These are phyloP conservation scores for Conistra vaccinii DNA, from an alignment of 2,888 invertebrate species.

Conservation along the genomic window DNA sequence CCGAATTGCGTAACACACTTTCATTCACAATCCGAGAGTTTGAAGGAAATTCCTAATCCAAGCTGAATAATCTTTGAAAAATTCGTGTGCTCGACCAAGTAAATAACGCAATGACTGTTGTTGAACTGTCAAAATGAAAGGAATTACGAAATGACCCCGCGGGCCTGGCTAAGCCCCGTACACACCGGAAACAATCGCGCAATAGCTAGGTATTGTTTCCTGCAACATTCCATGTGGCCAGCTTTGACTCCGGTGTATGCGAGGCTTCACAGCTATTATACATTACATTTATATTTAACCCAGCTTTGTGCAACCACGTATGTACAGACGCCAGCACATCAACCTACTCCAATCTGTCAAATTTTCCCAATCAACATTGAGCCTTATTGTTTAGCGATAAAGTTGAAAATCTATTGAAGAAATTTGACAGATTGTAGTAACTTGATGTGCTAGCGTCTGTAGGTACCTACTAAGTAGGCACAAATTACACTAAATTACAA, in stretches of 20 bases:
- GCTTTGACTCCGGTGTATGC: background rate
- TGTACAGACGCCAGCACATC: no score
- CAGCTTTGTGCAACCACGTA: no score
- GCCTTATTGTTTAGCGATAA: no score
- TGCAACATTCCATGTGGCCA: background rate
- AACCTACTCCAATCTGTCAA: no score
- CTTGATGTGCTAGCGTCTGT: no score
- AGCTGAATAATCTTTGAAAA: background rate
- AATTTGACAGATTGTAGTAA: no score
- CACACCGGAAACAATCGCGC: no score
- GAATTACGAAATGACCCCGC: background rate
- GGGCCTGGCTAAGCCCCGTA: background rate
- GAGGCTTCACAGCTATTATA: background rate
- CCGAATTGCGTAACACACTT: background rate
- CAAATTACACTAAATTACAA: constrained; percentile 1
- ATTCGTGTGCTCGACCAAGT: background rate
- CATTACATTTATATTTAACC: background rate
- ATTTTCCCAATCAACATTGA: no score
- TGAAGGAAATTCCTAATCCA: background rate
- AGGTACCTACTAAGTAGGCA: background rate
- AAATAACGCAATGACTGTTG: background rate
- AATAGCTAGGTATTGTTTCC: background rate
- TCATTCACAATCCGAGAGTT: background rate
- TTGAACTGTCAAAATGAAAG: background rate
- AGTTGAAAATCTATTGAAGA: no score